Evolutionary conservation across 2,113 vertebrate genomes (phyloP), one percentile per base, ranked within the genome.

Genomic region (Heliornis fulica): DNA sequence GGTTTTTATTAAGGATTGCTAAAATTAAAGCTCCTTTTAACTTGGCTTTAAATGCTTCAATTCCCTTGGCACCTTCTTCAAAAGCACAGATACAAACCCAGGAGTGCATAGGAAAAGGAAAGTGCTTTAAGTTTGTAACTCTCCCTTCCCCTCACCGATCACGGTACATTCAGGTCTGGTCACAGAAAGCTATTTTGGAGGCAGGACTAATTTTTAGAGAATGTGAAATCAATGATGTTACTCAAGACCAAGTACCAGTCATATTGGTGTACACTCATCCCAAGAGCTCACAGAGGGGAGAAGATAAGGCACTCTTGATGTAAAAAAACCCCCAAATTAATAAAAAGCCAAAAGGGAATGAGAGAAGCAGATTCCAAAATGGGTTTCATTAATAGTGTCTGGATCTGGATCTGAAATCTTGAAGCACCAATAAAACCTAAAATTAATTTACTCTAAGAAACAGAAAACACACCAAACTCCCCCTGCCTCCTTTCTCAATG

Each of bases 1-100:
- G 51, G 46, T 92, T 95, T 96, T 88, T 87, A 87, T 93, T 94
- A 92, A 70, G 60, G 61, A 84, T 0, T 76, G 11, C 71, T 94
- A 96, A 94, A 95, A 95, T 94, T 92, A 90, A 93, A 87, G 88
- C 46, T 87, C 82, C 84, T 96, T 96, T 96, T 83, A 95, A 79
- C 78, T 96, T 70, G 10, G 15, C 79, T 94, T 93, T 87, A 94
- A 95, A 81, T 87, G 61, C 90, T 83, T 86, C 15, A 54, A n/a
- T 68, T 94, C 83, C 61, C 53, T 79, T 93, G 90, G 96, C 80
- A 92, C 25, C 48, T 92, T 90, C 93, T 95, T 96, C 90, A 92
- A 97, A 93, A 96, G 89, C 32, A 32, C 29, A 70, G 34, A 10
- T 72, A 91, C 76, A 91, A 93, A 90, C 45, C 34, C 69, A 84